Base-by-base conservation (phyloP, 2,113 vertebrate genomes). In the Oceanodroma tethys region DNA sequence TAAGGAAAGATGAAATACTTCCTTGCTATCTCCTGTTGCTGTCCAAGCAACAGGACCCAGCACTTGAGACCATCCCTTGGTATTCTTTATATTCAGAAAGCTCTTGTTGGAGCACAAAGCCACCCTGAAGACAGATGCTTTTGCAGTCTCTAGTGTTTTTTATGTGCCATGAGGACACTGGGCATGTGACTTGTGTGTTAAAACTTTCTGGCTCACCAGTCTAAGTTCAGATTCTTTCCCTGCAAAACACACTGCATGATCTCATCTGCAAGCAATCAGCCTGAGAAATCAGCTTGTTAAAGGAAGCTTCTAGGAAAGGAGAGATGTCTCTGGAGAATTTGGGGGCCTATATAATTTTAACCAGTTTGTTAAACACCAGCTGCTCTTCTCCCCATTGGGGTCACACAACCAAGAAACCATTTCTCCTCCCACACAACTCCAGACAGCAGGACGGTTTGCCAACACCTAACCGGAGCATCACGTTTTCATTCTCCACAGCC, bases 211-310 rank as follows among this genome's bases (percentile, higher is more conserved):
- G 95, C 96, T 96, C 95, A 19, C 78, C 84, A 88, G 58, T 10
- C 8, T 5, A 45, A 94, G 91, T 53, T 79, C 78, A 53, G 97
- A 97, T 97, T 97, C 91, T 58, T 97, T 97, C 84, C 73, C 95
- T 95, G 93, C 95, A 97, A 95, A 95, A 95, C 93, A 95, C 91
- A 76, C 95, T 96, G 95, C 45, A 94, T 97, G 97, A 97, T 94
- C 97, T 97, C 97, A 97, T 97, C 97, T 97, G 97, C 96, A 96
- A 97, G 96, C 95, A 97, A 97, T 97, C 95, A 97, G 95, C 93
- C 96, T 97, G 97, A 97, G 97, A 97, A 97, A 97, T 97, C 95
- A 97, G 96, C 94, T 97, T 97, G 96, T 97, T 97, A 97, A 96
- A 97, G 96, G 94, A 97, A 97, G 97, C 94, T 97, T 96, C 97